phyloP scores from a whole-genome alignment of 2,888 invertebrate genomes.

The Rhingia campestris region DNA sequence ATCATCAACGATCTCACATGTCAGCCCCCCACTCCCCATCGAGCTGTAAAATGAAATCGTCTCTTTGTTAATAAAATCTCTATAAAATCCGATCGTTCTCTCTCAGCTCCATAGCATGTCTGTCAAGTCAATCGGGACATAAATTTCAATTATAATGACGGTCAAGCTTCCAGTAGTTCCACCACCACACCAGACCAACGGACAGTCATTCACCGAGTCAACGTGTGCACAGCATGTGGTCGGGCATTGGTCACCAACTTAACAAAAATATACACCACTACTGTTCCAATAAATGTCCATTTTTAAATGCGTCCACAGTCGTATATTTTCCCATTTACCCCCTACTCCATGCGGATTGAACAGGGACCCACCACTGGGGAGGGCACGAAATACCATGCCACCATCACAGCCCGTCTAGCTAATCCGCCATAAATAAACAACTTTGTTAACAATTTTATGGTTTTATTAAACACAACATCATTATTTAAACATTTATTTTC shows the following conservation, averaged over 20 bases:
- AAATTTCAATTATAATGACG: constrained; percentile 74
- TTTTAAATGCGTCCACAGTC: constrained; percentile 69
- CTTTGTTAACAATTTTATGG: constrained; percentile 74
- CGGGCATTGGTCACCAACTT: constrained; percentile 63
- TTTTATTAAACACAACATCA: constrained; percentile 74
- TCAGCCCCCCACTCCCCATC: not conserved
- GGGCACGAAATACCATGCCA: not conserved
- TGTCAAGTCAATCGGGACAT: constrained; percentile 64
- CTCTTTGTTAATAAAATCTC: constrained; percentile 65
- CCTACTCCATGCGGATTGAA: not conserved
- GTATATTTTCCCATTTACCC: constrained; percentile 57
- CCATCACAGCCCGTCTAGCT: constrained; percentile 27
- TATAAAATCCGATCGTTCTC: constrained; percentile 57
- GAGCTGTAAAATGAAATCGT: constrained; percentile 60
- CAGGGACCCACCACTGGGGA: not conserved
- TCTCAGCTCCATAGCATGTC: constrained; percentile 38
- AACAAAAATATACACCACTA: constrained; percentile 70
- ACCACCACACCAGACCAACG: constrained; percentile 24
- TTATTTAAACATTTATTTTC: constrained; percentile 73
- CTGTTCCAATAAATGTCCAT: constrained; percentile 72
- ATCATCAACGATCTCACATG: not conserved
- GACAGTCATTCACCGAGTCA: constrained; percentile 26
- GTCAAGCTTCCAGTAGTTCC: constrained; percentile 60
- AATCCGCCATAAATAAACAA: constrained; percentile 74
- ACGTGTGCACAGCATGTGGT: constrained; percentile 67